Base-by-base conservation (phyloP, 2,888 invertebrate genomes). In the Aphodius granarius region DNA sequence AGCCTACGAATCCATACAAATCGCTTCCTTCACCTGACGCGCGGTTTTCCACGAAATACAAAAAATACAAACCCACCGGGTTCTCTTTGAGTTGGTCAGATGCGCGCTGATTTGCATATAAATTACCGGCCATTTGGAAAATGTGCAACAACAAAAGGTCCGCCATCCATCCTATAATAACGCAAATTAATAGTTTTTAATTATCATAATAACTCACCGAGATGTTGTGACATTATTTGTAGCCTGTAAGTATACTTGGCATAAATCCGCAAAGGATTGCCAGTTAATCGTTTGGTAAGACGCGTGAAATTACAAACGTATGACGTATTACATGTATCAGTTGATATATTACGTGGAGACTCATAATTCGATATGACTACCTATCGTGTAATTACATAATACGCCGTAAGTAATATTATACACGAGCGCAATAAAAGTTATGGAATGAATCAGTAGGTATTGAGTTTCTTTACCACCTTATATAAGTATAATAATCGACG, bases 371-470 rank as follows among this genome's bases (percentile, higher is more conserved):
- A 68, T 68, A 68, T 22, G 21, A 68, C 21, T 68, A 68, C 68
- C 68, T 22, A 68, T 68, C 22, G 21, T 68, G 20, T 68, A 68
- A 68, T 68, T 68, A 68, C 68, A 68, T 22, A 22, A 68, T 68
- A 21, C 21, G 6, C 3, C 68, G 9, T 22, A 22, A 21, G 22
- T 68, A 68, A 68, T 21, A 68, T 68, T 68, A 68, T 22, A 20
- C 68, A 68, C 43, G 1, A 9, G 43, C 43, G 6, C 9, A 43
- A 6, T 9, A 43, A 43, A 43, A 43, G 43, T 43, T 9, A 43
- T 3, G 43, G 43, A 43, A 43, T 43, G 1, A 43, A 43, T 43
- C 6, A 43, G 43, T 43, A 43, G 13, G 2, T 43, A 43, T 43
- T 13, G 43, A 13, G 43, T 43, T 43, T 43, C 43, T 43, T n/a